phyloP scores from a whole-genome alignment of 2,888 invertebrate species.

The Scaptomyza flava region DNA sequence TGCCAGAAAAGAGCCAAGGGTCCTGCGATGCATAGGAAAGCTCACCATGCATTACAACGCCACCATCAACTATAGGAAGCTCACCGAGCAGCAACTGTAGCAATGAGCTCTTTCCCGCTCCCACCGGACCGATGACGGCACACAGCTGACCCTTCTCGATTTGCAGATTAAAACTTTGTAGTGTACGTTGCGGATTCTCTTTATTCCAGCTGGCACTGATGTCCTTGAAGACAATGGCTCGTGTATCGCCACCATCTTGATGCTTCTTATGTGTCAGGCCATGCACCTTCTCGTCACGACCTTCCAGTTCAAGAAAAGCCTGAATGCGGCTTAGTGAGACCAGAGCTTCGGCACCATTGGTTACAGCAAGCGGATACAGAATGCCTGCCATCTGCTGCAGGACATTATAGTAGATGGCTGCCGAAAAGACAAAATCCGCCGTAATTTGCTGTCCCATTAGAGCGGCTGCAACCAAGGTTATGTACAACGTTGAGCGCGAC shows the following conservation, averaged over 20 bases:
- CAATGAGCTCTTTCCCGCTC: slow-evolving; percentile 90
- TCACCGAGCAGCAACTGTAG: slow-evolving; percentile 87
- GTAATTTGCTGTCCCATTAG: slow-evolving; percentile 88
- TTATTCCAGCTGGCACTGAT: slow-evolving; percentile 85
- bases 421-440: slow-evolving; percentile 89
- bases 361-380: slow-evolving; percentile 86
- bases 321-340: slow-evolving; percentile 86
- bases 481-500: slow-evolving; percentile 92
- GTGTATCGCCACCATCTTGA: slow-evolving; percentile 59
- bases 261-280: slow-evolving; percentile 78
- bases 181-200: slow-evolving; percentile 85
- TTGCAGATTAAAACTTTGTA: slow-evolving; percentile 86
- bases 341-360: slow-evolving; percentile 86
- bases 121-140: slow-evolving; percentile 94
- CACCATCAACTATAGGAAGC: slow-evolving; percentile 85
- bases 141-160: slow-evolving; percentile 88
- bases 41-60: slow-evolving; percentile 85
- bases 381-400: slow-evolving; percentile 87
- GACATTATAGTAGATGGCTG: slow-evolving; percentile 91
- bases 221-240: slow-evolving; percentile 84
- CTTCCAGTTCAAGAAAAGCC: slow-evolving; percentile 86
- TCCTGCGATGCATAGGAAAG: slow-evolving; percentile 88
- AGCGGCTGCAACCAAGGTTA: slow-evolving; percentile 91
- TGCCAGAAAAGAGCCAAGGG: slow-evolving; percentile 88
- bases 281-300: slow-evolving; percentile 83